Evolutionary conservation across 2,888 invertebrate genomes (phyloP), one percentile per base, ranked within the genome.

Genomic region (Myopa testacea): DNA sequence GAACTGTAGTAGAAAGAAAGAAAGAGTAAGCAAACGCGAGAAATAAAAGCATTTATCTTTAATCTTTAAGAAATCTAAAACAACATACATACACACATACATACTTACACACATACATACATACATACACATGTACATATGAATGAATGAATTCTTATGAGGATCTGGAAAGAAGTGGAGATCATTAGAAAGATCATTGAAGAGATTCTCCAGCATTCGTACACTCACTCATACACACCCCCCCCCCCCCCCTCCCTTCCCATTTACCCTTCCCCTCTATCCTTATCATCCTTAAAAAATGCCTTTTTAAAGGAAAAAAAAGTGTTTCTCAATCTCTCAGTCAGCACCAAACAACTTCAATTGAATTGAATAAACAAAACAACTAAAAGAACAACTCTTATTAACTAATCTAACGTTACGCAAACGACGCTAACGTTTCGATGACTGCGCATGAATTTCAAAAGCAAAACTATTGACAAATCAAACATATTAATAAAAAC

Each of bases 381-480:
- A 40, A 73, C 73, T 38, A 60, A 14, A 19, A 73, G 45, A 19
- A 62, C 52, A 40, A 7, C 45, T 45, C 6, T 45, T 45, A 45
- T 8, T 45, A 45, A 45, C 45, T 8, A 45, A 45, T 2, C 26
- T 26, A 45, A 71, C 10, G 34, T 72, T 37, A 40, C 37, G 68
- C 4, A 68, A 71, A 50, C 26, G 26, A 67, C 45, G 38, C 40
- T 4, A 67, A 67, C 58, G 40, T 40, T 55, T 62, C 19, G 67
- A 52, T 67, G 65, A n/a, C 34, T 67, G 75, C 55, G 67, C 75
- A 55, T 67, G 85, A 86, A 85, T 86, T 85, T 86, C 85, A 84
- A 62, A 81, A 82, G 81, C 82, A 85, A 81, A 86, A 84, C 85
- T 85, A 83, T 85, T 85, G 85, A 85, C 85, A 85, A 85, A 85